phyloP scores from a whole-genome alignment of 2,113 vertebrate species.

The Dissostichus mawsoni region DNA sequence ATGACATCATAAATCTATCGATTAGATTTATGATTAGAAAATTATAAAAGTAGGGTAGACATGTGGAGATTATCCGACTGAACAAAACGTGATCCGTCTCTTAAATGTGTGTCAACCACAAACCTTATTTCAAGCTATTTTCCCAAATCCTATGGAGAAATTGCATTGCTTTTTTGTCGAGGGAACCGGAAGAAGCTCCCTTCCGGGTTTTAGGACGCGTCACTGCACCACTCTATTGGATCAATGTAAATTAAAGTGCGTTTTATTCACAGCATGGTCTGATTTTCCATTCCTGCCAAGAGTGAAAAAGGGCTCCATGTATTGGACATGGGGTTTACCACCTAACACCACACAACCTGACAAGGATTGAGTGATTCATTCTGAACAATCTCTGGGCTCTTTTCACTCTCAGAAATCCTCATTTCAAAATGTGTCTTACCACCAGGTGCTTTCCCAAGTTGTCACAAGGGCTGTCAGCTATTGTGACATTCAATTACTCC shows the following conservation, averaged over 20 bases:
- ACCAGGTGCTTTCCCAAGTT: constrained; percentile 65
- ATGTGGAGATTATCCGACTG: no score
- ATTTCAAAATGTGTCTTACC: constrained; percentile 51
- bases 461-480: constrained; percentile 64
- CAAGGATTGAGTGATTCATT: constrained; percentile 45
- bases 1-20: no score
- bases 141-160: no score
- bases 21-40: no score
- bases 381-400: constrained; percentile 8
- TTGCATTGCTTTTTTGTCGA: no score
- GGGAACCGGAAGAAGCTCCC: no score
- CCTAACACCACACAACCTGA: constrained; percentile 23
- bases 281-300: background rate
- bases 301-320: constrained; percentile 9
- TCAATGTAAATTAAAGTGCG: background rate
- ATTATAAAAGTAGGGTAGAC: no score
- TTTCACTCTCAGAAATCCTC: constrained; percentile 55
- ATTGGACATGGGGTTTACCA: constrained; percentile 9
- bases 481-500: constrained; percentile 79
- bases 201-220: no score
- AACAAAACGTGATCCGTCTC: no score
- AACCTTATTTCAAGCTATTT: no score
- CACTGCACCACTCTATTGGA: background rate
- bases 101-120: no score
- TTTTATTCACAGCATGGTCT: background rate